Evolutionary conservation across 2,797 vertebrate species (phyloP), one percentile per base, ranked within the genome.

Genomic region (Coilia nasus): DNA sequence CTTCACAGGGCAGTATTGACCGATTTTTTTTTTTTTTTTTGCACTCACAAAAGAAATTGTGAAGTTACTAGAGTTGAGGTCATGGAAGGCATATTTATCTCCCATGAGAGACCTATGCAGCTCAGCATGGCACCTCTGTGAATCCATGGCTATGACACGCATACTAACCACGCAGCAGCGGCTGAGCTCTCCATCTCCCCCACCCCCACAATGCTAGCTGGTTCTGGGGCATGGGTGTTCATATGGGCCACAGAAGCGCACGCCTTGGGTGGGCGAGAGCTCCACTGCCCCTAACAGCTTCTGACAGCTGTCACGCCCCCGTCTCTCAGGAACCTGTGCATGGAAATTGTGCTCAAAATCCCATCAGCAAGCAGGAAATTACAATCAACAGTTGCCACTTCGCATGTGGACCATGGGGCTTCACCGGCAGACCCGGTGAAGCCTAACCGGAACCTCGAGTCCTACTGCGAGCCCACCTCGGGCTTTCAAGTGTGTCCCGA

Each of bases 241-340:
- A 47, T 25, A 67, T 67, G 21, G 41, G 59, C 28, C 82, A 75
- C 31, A 14, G 31, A 80, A 47, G 17, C 41, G 35, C 2, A 21
- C 84, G 31, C 75, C 25, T 47, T 64, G n/a, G 28, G 84, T 83
- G 82, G 47, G 84, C 25, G 54, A 82, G 28, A 75, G 44, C 6
- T n/a, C 23, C 71, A 44, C 57, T 50, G 41, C 57, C 82, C 23
- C 62, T 86, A 88, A 84, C 81, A 11, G 47, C 12, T 83, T 44
- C 60, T 82, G 83, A 85, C 86, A 83, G 81, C 83, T 67, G 75
- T 57, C 11, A 78, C 82, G 82, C 64, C 83, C 62, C 64, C 80
- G 21, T 78, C 64, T 62, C n/a, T 12, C 46, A 81, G 35, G 81
- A 81, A 81, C 62, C 80, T 82, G 80, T 31, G 54, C 64, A 71